Conservation (phyloP, 2,113 vertebrate genomes). For the Pseudolaguvia tuberculata region DNA sequence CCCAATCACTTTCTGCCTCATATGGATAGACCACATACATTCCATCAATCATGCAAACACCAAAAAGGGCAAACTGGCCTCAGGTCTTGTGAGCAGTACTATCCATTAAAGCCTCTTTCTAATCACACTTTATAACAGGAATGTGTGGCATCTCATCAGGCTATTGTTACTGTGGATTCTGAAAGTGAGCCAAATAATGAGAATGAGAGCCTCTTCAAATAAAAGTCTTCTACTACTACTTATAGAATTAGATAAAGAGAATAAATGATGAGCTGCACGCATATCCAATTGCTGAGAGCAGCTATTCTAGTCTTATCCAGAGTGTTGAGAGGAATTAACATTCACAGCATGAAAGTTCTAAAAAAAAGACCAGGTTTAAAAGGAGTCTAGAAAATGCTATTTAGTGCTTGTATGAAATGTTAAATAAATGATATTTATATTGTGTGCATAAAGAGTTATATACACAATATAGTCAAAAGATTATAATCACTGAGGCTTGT, state of each 20-base stretch:
- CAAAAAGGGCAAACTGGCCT: conserved; percentile 37
- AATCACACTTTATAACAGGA: conserved; percentile 39
- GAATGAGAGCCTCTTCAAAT: conserved; percentile 17
- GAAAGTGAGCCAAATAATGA: conserved; percentile 34
- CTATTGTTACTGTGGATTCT: conserved; percentile 27
- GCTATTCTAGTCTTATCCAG: conserved; percentile 8
- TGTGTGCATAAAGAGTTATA: no score
- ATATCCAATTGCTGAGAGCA: background rate
- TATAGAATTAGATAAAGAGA: conserved; percentile 27
- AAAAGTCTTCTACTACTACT: conserved; percentile 14
- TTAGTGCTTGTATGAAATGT: background rate
- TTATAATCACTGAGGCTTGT: no score
- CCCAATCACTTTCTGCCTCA: background rate
- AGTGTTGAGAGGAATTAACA: conserved; percentile 7
- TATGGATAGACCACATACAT: conserved; percentile 28
- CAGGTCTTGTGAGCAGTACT: conserved; percentile 38
- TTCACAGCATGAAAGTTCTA: background rate
- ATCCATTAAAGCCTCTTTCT: conserved; percentile 37
- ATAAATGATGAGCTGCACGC: conserved; percentile 17
- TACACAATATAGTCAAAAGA: no score
- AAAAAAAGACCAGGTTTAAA: background rate
- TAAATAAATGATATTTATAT: no score
- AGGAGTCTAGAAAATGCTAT: background rate
- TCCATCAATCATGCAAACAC: conserved; percentile 8
- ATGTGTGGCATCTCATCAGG: conserved; percentile 36